Percentiles rank a stretch among this genome's conserved stretches.
Conservation (phyloP, 2,888 invertebrate genomes). For the Mesoligia furuncula region DNA sequence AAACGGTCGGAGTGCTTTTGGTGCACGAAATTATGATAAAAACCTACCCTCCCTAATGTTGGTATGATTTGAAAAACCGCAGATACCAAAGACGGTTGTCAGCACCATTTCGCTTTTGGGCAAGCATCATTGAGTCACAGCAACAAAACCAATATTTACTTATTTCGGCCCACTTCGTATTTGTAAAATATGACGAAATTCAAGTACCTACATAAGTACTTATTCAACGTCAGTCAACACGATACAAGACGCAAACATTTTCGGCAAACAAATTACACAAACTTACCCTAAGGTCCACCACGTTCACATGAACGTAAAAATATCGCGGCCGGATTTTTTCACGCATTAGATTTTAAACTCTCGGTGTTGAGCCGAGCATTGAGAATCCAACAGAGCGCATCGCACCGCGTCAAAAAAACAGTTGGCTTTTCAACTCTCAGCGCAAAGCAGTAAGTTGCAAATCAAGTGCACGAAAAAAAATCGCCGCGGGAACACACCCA, state of each 20-base stretch:
- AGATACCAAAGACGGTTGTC: not conserved
- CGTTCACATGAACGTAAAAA: too few relatives aligned
- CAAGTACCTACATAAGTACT: conserved; percentile 1
- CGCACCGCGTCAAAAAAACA: too few relatives aligned
- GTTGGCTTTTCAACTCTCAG: too few relatives aligned
- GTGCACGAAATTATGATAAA: not conserved
- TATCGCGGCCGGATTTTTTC: too few relatives aligned
- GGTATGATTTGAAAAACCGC: not conserved
- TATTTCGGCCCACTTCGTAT: conserved; percentile 26
- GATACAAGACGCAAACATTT: conserved; percentile 25
- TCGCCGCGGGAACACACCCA: not conserved
- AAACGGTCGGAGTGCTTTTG: not conserved
- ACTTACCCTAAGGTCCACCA: not conserved
- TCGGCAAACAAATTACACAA: conserved; percentile 14
- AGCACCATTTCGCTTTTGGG: conserved; percentile 1
- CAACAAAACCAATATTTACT: conserved; percentile 28
- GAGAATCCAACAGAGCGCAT: too few relatives aligned
- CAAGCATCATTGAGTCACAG: not conserved
- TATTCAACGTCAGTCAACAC: conserved; percentile 25
- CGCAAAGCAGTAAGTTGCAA: too few relatives aligned
- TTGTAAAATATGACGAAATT: conserved; percentile 20
- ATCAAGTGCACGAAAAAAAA: not conserved
- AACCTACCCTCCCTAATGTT: not conserved
- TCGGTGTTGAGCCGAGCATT: too few relatives aligned
- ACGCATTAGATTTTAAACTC: too few relatives aligned